A percentile compares a stretch with the other conserved stretches of the same genome.
phyloP scores from a whole-genome alignment of 2,113 vertebrate genomes.

The Tetraodon nigroviridis region DNA sequence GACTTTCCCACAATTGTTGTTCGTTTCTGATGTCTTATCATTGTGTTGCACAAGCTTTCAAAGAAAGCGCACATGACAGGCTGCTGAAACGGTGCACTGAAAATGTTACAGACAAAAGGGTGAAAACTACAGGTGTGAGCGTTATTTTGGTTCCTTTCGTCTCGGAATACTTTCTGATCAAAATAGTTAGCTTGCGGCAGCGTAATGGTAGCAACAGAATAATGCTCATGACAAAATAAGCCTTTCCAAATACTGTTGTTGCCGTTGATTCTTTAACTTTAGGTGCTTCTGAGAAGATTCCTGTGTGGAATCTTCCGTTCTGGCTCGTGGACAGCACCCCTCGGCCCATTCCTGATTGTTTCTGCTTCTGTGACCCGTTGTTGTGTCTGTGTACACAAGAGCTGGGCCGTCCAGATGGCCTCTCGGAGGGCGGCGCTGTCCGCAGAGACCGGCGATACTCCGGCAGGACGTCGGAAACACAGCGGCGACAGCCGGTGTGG shows the following conservation, averaged over 20 bases:
- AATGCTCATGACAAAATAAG: no score
- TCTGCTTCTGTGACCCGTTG: constrained; percentile 3
- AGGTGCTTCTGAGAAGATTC: not conserved
- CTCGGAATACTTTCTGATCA: no score
- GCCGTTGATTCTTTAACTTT: not conserved
- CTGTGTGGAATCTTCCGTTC: not conserved
- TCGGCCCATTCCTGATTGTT: constrained; percentile 7
- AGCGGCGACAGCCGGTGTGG: constrained; percentile 9
- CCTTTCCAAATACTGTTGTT: no score
- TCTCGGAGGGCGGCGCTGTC: constrained; percentile 23
- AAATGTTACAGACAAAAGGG: not conserved
- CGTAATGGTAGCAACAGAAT: no score
- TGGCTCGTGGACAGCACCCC: constrained; percentile 5
- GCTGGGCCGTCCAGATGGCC: constrained; percentile 33
- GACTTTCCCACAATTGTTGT: constrained; percentile 18
- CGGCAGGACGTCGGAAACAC: constrained; percentile 6
- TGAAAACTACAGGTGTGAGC: not conserved
- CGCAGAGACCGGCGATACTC: constrained; percentile 3
- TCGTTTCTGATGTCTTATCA: constrained; percentile 2
- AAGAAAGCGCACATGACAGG: no score
- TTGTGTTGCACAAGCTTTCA: not conserved
- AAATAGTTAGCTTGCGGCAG: no score
- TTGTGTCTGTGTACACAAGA: not conserved
- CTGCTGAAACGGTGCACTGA: not conserved
- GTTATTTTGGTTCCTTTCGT: no score